phyloP scores from a whole-genome alignment of 2,797 vertebrate genomes.

The Babyrousa celebensis region DNA sequence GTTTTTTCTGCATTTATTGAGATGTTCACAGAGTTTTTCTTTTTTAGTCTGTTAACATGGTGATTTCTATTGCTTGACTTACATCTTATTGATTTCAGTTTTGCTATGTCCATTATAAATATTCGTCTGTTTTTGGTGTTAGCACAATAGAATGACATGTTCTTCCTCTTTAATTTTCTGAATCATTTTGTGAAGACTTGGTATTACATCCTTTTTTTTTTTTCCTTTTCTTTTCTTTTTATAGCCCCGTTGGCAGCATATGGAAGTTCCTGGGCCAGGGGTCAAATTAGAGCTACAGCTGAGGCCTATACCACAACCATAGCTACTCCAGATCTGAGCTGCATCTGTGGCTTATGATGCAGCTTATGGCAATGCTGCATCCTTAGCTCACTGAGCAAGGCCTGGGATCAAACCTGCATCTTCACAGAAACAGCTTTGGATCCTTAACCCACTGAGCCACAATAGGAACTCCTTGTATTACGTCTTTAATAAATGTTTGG shows the following conservation, averaged over 20 bases:
- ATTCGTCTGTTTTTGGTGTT: not conserved
- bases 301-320: too few species aligned
- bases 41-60: not conserved
- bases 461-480: not conserved
- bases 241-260: too few species aligned
- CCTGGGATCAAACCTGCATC: too few species aligned
- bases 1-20: not conserved
- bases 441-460: too few species aligned
- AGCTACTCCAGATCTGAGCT: too few species aligned
- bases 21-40: not conserved
- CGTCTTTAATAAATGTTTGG: not conserved
- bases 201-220: not conserved
- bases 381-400: too few species aligned
- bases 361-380: too few species aligned
- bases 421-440: too few species aligned
- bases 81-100: not conserved
- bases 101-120: not conserved
- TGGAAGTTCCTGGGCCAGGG: too few species aligned
- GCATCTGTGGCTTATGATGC: too few species aligned
- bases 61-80: not conserved
- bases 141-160: not conserved
- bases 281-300: too few species aligned
- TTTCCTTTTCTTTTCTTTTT: too few species aligned
- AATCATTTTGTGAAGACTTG: not conserved
- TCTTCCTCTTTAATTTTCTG: not conserved